Percentiles rank a stretch among this genome's conserved stretches.
Evolutionary conservation across 1,140 invertebrate genomes (phyloP).

Genomic region (Atta colombica): DNA sequence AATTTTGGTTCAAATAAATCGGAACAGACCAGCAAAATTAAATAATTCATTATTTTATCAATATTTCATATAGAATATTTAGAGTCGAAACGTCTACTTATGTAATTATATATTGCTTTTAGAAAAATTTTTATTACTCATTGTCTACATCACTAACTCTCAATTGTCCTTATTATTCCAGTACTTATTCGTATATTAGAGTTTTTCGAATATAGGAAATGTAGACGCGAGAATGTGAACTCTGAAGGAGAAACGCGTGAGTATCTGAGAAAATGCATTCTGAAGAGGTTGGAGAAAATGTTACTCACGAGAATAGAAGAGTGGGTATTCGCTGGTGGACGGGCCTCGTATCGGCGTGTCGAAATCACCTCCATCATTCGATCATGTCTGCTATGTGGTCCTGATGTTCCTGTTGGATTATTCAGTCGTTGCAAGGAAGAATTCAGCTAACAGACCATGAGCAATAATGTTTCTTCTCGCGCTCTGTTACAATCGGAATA

Average conservation of each 20-base stretch:
- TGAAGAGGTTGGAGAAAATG: conserved; percentile 18
- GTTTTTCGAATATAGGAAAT: background rate
- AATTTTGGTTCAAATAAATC: too few species aligned
- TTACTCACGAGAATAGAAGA: conserved; percentile 80
- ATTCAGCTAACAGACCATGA: background rate
- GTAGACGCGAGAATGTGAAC: background rate
- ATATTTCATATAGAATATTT: background rate
- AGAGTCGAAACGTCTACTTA: too few species aligned
- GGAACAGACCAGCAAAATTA: too few species aligned
- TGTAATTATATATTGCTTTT: too few species aligned
- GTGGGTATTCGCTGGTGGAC: conserved; percentile 78
- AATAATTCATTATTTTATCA: background rate
- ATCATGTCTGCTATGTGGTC: conserved; percentile 69
- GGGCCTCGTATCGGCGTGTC: conserved; percentile 83
- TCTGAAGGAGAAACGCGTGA: conserved; percentile 18
- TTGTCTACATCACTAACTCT: too few species aligned
- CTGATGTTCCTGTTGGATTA: conserved; percentile 20
- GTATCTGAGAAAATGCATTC: conserved; percentile 33
- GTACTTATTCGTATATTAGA: background rate
- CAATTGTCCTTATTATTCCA: too few species aligned
- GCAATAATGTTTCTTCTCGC: background rate
- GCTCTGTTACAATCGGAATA: background rate
- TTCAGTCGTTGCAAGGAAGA: background rate
- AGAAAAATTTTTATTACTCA: too few species aligned
- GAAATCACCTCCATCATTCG: conserved; percentile 84